Conservation (phyloP, 2,797 vertebrate species). For the Enteromius treurensis region DNA sequence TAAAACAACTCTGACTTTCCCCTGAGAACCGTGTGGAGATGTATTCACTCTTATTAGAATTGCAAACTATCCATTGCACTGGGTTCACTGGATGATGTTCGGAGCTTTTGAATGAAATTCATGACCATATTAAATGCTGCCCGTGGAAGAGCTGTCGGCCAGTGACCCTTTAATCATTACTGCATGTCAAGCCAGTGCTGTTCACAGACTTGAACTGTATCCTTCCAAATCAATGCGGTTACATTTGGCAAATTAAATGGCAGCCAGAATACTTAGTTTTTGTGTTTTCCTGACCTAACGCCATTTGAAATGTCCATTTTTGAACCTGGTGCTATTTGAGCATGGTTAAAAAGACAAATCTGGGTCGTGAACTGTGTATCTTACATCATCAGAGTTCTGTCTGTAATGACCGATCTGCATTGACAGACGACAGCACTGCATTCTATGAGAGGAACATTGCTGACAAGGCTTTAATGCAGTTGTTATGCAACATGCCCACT, state of each 20-base stretch:
- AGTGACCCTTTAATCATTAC: slow-evolving; percentile 12
- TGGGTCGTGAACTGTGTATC: neutral
- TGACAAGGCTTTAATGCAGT: slow-evolving; percentile 4
- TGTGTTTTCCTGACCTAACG: neutral
- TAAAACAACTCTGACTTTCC: neutral
- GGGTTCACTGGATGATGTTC: neutral
- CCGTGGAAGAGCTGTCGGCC: slow-evolving; percentile 2
- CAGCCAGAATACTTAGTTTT: neutral
- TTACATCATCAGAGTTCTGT: neutral
- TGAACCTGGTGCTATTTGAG: neutral
- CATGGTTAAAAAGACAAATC: slow-evolving; percentile 3
- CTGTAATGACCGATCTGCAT: neutral
- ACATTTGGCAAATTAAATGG: slow-evolving; percentile 5
- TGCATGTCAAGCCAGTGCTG: neutral
- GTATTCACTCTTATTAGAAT: slow-evolving; percentile 14
- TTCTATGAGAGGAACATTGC: neutral
- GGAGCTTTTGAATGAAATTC: neutral
- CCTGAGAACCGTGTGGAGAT: neutral
- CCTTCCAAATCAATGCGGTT: neutral
- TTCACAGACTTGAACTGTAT: neutral
- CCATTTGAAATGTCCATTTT: neutral
- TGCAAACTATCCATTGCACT: slow-evolving; percentile 18
- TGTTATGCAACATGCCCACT: slow-evolving; percentile 19
- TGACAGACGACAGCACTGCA: neutral
- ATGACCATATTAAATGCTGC: slow-evolving; percentile 3